Percentiles rank a stretch among this genome's conserved stretches.
phyloP scores from a whole-genome alignment of 2,113 vertebrate genomes.

The Apeltes quadracus region DNA sequence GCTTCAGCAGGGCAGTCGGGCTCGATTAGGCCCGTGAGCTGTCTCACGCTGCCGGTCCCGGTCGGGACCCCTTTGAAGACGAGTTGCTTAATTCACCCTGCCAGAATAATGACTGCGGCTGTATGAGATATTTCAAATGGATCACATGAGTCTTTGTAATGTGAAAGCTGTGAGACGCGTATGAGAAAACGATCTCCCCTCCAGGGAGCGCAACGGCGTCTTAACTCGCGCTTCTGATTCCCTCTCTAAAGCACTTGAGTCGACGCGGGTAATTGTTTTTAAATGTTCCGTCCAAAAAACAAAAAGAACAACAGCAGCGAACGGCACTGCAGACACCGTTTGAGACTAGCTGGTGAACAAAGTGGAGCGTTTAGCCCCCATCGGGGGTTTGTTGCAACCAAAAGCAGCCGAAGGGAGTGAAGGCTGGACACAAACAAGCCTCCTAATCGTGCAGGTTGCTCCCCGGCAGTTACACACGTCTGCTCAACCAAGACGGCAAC shows the following conservation, averaged over 20 bases:
- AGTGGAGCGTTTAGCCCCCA: background rate
- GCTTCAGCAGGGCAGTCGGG: background rate
- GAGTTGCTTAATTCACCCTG: background rate
- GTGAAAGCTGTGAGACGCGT: background rate
- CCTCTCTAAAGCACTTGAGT: background rate
- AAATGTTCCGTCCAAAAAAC: background rate
- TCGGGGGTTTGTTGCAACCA: background rate
- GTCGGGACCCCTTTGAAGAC: background rate
- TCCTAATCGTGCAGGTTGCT: background rate
- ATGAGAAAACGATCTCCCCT: background rate
- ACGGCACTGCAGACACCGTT: background rate
- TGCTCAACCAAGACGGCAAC: background rate
- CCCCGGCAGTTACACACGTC: background rate
- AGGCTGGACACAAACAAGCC: background rate
- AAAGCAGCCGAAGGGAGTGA: background rate
- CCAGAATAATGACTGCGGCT: background rate
- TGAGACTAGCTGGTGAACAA: background rate
- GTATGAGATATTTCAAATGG: background rate
- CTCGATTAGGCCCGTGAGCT: background rate
- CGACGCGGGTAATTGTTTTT: background rate
- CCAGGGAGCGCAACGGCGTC: background rate
- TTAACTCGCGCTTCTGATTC: background rate
- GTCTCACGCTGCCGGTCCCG: background rate
- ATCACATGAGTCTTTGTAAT: background rate
- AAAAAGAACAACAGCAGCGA: background rate